A percentile compares a stretch with the other conserved stretches of the same genome.
Conservation (phyloP, 2,888 invertebrate species). For the Parapristionchus giblindavisi region DNA sequence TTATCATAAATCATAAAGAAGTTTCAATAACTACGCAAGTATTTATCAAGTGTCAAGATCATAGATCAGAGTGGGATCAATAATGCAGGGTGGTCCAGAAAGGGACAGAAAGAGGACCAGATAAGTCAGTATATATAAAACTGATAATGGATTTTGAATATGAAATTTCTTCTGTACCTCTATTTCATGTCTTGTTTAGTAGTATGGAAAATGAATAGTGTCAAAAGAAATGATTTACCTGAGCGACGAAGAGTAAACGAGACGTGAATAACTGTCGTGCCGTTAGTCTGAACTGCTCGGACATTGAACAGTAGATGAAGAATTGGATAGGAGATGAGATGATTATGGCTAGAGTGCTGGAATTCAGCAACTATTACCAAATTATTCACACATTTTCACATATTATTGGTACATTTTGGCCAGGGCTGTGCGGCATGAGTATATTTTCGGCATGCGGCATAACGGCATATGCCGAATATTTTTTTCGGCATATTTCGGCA, state of each 20-base stretch:
- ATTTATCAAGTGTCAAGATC: too few species aligned
- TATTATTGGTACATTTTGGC: too few species aligned
- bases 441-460: too few species aligned
- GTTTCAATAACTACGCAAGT: too few species aligned
- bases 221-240: constrained; percentile 32
- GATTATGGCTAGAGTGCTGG: constrained; percentile 89
- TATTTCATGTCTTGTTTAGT: neutral
- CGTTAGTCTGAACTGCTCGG: constrained; percentile 88
- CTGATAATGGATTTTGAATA: neutral
- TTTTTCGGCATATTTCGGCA: too few species aligned
- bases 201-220: neutral
- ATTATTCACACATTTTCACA: too few species aligned
- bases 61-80: too few species aligned
- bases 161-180: neutral
- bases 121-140: neutral
- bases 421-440: too few species aligned
- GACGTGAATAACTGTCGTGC: constrained; percentile 81
- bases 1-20: too few species aligned
- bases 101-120: neutral
- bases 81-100: too few species aligned
- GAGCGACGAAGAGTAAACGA: constrained; percentile 57
- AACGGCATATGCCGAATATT: too few species aligned
- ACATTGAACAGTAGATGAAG: constrained; percentile 94
- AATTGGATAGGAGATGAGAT: constrained; percentile 88
- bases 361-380: too few species aligned